A percentile compares a stretch with the other conserved stretches of the same genome.
Evolutionary conservation across 2,888 invertebrate genomes (phyloP).

Genomic region (Ennomos erosarius): DNA sequence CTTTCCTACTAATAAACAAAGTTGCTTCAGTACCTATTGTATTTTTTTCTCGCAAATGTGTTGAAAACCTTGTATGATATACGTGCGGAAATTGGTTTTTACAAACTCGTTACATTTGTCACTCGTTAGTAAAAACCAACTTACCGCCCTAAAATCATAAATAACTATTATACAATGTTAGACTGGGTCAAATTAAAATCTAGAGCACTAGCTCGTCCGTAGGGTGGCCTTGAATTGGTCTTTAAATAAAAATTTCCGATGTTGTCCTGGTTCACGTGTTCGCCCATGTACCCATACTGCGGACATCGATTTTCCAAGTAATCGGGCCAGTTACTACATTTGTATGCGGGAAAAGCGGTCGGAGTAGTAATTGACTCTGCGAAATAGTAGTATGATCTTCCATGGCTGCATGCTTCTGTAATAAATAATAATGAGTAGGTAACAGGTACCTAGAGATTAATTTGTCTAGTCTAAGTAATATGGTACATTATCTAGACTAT

Average conservation of each 20-base stretch:
- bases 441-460: too few species aligned
- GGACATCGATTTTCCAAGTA: slow-evolving; percentile 51
- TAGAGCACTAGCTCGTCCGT: slow-evolving; percentile 54
- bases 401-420: slow-evolving; percentile 88
- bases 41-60: too few species aligned
- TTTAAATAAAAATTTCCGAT: slow-evolving; percentile 85
- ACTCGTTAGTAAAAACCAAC: not conserved
- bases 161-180: too few species aligned
- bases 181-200: too few species aligned
- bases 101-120: too few species aligned
- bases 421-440: slow-evolving; percentile 2
- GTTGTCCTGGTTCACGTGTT: slow-evolving; percentile 62
- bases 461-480: too few species aligned
- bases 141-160: too few species aligned
- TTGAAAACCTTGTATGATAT: too few species aligned
- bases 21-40: too few species aligned
- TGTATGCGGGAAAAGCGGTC: slow-evolving; percentile 79
- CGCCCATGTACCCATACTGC: slow-evolving; percentile 82
- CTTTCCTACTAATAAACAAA: too few species aligned
- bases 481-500: too few species aligned
- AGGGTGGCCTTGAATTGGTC: slow-evolving; percentile 83
- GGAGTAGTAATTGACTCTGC: slow-evolving; percentile 85
- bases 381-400: slow-evolving; percentile 85
- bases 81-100: too few species aligned
- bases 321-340: slow-evolving; percentile 77